A percentile compares a stretch with the other conserved stretches of the same genome.
These are phyloP conservation scores for Phorcus lineatus DNA, from an alignment of 2,888 invertebrate genomes.

Conservation along the genomic window DNA sequence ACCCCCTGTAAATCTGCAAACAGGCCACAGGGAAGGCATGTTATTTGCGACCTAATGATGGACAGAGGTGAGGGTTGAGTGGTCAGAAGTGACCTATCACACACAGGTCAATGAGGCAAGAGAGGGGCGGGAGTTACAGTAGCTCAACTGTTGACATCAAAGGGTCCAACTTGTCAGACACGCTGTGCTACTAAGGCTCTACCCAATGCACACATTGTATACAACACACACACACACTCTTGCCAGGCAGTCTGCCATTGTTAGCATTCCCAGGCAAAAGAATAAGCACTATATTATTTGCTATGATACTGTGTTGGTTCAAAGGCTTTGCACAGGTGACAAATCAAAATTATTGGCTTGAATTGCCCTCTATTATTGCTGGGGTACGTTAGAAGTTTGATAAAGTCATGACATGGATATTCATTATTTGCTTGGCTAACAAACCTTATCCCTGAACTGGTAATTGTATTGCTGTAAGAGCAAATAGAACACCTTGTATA, in stretches of 20 bases:
- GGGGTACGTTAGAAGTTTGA: no score
- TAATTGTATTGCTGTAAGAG: no score
- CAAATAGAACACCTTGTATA: no score
- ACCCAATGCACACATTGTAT: no score
- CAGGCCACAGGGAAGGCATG: background rate
- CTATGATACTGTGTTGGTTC: conserved; percentile 5
- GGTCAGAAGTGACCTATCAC: background rate
- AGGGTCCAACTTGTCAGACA: background rate
- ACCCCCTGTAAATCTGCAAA: background rate
- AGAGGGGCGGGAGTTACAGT: background rate
- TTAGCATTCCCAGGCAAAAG: no score
- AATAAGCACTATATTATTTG: background rate
- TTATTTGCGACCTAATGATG: background rate
- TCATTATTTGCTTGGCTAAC: no score
- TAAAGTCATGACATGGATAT: no score
- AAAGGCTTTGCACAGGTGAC: background rate
- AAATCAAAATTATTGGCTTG: no score
- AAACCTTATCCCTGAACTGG: no score
- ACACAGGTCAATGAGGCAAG: background rate
- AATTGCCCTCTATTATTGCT: no score
- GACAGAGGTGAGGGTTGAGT: background rate
- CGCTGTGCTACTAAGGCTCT: background rate
- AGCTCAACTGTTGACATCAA: background rate
- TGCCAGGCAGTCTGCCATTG: no score
- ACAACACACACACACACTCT: no score